Conservation (phyloP, 35 echinoderm and acorn worm genomes). For the Heliocidaris erythrogramma region DNA sequence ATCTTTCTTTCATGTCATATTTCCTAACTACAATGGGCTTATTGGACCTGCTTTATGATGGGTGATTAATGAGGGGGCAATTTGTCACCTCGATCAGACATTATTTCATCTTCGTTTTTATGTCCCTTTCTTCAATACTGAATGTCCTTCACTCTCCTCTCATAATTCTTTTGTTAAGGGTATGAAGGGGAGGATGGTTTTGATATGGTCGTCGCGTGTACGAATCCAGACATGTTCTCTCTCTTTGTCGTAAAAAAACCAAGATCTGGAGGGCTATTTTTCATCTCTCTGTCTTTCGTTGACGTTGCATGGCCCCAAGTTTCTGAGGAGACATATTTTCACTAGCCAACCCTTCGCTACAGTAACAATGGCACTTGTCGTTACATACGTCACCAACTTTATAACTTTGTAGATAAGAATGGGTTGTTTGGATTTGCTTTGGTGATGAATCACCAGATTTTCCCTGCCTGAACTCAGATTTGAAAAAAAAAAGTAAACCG, state of each 20-base stretch:
- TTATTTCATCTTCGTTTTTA: neutral
- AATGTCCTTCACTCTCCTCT: neutral
- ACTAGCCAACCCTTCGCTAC: neutral
- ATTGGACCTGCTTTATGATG: neutral
- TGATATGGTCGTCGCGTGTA: neutral
- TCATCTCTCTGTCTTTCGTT: neutral
- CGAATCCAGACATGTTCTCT: neutral
- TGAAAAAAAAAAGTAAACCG: neutral
- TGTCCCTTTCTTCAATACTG: neutral
- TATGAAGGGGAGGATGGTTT: neutral
- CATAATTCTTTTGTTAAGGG: neutral
- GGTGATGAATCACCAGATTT: neutral
- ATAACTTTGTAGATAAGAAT: neutral
- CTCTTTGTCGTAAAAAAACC: neutral
- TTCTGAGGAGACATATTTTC: neutral
- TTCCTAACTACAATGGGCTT: neutral
- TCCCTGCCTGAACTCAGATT: neutral
- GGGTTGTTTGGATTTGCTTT: neutral
- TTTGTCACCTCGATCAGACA: constrained; percentile 1
- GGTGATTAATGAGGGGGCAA: neutral
- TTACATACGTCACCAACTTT: neutral
- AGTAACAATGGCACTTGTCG: neutral
- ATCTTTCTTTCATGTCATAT: neutral
- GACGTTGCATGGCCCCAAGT: neutral
- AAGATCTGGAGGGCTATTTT: neutral